These are phyloP conservation scores for Tachina lurida DNA, from an alignment of 2,888 invertebrate species.

Conservation along the genomic window DNA sequence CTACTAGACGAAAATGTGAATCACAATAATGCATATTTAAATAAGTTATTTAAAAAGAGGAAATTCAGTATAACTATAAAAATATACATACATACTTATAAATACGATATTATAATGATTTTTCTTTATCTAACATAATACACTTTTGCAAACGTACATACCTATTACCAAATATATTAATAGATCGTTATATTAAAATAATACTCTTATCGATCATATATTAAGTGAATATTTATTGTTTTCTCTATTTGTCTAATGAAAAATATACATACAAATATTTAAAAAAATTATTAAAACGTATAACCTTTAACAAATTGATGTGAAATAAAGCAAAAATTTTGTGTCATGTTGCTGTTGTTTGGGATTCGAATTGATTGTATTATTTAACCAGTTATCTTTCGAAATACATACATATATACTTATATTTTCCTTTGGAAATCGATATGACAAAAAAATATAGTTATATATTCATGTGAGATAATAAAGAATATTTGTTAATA, in stretches of 20 bases:
- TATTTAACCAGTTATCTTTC: constrained; percentile 18
- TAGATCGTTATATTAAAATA: constrained; percentile 13
- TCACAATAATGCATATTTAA: constrained; percentile 74
- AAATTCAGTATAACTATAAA: constrained; percentile 64
- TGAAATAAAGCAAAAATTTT: constrained; percentile 51
- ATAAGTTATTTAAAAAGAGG: constrained; percentile 13
- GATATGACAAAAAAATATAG: not conserved
- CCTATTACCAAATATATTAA: not conserved
- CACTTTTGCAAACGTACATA: not conserved
- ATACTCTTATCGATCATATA: not conserved
- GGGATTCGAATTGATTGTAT: constrained; percentile 72
- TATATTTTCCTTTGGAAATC: not conserved
- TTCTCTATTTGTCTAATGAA: constrained; percentile 40
- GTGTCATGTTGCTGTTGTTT: constrained; percentile 75
- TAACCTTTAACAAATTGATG: constrained; percentile 25
- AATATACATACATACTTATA: constrained; percentile 35
- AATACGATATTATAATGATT: not conserved
- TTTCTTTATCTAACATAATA: constrained; percentile 18
- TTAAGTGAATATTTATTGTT: constrained; percentile 52
- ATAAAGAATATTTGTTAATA: constrained; percentile 16
- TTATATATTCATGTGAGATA: constrained; percentile 25
- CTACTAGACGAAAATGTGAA: constrained; percentile 78
- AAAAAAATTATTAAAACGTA: constrained; percentile 48
- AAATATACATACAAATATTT: not conserved
- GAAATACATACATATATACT: not conserved